Evolutionary conservation across 2,797 vertebrate species (phyloP).

Genomic region (Pantherophis vulpinus): DNA sequence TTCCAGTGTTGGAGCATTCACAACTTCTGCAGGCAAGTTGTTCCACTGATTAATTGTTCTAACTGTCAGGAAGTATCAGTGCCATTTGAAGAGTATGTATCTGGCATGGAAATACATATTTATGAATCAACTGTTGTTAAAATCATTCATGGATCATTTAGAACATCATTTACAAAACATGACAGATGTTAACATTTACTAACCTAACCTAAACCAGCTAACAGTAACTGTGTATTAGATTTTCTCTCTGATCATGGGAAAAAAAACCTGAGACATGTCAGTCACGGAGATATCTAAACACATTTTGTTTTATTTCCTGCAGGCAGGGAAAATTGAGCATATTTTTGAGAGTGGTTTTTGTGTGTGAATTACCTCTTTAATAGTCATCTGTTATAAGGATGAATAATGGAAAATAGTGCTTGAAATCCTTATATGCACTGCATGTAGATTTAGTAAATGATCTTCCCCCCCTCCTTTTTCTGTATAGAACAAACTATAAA

Average conservation of each 20-base stretch:
- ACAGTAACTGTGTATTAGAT: not conserved
- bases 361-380: not conserved
- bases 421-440: not conserved
- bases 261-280: constrained; percentile 1
- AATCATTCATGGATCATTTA: not conserved
- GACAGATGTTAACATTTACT: not conserved
- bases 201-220: not conserved
- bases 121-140: not conserved
- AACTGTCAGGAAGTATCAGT: no score
- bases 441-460: not conserved
- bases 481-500: not conserved
- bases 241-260: not conserved
- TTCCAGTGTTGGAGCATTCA: no score
- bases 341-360: not conserved
- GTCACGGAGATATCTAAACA: not conserved
- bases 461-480: not conserved
- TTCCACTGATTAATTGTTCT: no score
- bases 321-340: not conserved
- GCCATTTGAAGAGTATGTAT: not conserved
- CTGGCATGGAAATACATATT: not conserved
- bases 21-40: no score
- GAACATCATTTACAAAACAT: not conserved
- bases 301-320: constrained; percentile 9
- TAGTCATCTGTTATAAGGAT: not conserved
- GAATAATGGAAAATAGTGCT: not conserved